phyloP scores from a whole-genome alignment of 2,113 vertebrate species.

The Caloenas nicobarica region DNA sequence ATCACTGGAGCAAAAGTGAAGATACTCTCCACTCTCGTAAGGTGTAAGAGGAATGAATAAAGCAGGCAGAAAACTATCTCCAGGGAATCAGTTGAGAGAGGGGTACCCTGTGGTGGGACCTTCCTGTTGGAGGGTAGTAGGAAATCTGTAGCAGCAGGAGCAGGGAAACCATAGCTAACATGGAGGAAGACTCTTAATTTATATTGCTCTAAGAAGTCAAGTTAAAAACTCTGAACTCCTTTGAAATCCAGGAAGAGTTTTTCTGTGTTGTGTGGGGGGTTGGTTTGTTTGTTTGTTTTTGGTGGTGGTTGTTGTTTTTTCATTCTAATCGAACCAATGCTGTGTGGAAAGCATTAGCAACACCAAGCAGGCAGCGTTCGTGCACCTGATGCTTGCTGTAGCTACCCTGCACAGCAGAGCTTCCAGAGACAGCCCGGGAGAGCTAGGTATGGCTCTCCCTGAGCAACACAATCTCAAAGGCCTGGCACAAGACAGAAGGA shows the following conservation, averaged over 20 bases:
- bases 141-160: background rate
- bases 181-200: background rate
- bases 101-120: background rate
- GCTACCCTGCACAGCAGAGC: background rate
- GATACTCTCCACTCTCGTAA: background rate
- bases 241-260: background rate
- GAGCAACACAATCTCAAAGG: background rate
- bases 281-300: no score
- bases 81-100: background rate
- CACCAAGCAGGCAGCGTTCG: rapidly evolving
- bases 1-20: background rate
- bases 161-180: background rate
- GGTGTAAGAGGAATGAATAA: background rate
- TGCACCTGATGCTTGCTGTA: background rate
- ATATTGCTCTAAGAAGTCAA: background rate
- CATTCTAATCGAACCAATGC: background rate
- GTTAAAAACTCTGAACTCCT: background rate
- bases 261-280: background rate
- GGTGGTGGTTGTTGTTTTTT: background rate
- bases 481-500: background rate
- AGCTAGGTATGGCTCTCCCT: background rate
- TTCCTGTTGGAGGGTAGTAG: background rate
- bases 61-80: background rate
- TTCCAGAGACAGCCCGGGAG: background rate
- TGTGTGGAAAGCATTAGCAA: background rate